These are phyloP conservation scores for Suillia variegata DNA, from an alignment of 2,888 invertebrate genomes.

Conservation along the genomic window DNA sequence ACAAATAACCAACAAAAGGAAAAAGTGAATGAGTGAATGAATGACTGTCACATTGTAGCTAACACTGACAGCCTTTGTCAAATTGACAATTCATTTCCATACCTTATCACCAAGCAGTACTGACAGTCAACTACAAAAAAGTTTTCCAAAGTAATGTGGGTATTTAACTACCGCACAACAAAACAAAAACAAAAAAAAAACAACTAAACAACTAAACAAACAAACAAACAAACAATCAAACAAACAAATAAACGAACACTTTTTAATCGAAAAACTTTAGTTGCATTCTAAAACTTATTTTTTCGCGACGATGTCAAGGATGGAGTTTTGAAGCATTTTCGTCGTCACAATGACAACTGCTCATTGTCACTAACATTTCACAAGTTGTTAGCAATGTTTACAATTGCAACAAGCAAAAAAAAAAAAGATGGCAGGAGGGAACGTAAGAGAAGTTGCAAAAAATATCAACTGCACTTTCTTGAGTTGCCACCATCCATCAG, in stretches of 20 bases:
- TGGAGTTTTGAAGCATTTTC: background rate
- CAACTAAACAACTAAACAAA: background rate
- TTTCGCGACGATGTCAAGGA: too few species aligned
- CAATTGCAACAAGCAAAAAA: slow-evolving; percentile 42
- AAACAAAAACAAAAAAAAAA: background rate
- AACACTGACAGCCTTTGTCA: too few species aligned
- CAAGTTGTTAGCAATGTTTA: slow-evolving; percentile 52
- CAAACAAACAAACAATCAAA: background rate
- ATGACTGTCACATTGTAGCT: too few species aligned
- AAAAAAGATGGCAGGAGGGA: background rate
- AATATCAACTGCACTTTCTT: too few species aligned
- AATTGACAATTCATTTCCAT: too few species aligned
- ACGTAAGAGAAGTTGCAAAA: background rate
- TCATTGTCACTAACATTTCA: slow-evolving; percentile 48
- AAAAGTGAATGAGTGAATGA: too few species aligned
- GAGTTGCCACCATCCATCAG: too few species aligned
- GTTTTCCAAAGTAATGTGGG: too few species aligned
- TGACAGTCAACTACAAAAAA: too few species aligned
- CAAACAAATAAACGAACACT: slow-evolving; percentile 9
- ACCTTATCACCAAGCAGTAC: too few species aligned
- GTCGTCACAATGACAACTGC: slow-evolving; percentile 20
- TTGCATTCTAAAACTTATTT: slow-evolving; percentile 18
- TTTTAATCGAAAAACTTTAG: slow-evolving; percentile 35
- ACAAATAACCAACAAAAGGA: too few species aligned
- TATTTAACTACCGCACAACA: too few species aligned